Evolutionary conservation across 2,888 invertebrate genomes (phyloP), one percentile per base, ranked within the genome.

Genomic region (Nomada ruficornis): DNA sequence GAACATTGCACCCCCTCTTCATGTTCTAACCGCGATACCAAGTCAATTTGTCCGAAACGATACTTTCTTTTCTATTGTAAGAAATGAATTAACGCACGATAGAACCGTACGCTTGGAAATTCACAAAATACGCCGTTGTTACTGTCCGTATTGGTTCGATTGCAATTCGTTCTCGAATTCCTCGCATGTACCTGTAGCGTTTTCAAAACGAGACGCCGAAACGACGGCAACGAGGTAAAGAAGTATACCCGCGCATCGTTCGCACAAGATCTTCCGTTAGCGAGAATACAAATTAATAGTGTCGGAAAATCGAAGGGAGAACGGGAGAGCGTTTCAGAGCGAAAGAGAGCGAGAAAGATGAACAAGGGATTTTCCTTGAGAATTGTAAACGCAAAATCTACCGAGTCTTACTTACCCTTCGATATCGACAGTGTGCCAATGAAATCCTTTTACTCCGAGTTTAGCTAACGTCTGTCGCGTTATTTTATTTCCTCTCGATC

Each of bases 371-470:
- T 63, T 20, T 62, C 47, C n/a, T 72, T 65, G 68, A 59, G 60
- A 75, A 82, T 86, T 76, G 82, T 83, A 82, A 36, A 85, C 85
- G 86, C 86, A 87, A 89, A 89, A 77, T 89, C 86, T 83, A 88
- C 88, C 84, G 60, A 89, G 26, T 84, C 85, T 85, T 84, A 67
- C 65, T 13, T 47, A 47, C 15, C 67, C 85, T 89, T 88, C 88
- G 89, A 91, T 90, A 88, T 90, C 62, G 91, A 92, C 91, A 92
- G 93, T 92, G 93, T 93, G 93, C 93, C 93, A 93, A 93, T 89
- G 63, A 67, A 26, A 63, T 91, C 72, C 84, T 79, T 72, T 75
- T 68, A 83, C 80, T 86, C 87, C 80, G 77, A 83, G 73, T 77
- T 71, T 85, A 83, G 80, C 79, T 86, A 80, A 80, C 76, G 81